A percentile compares a stretch with the other conserved stretches of the same genome.
Conservation (phyloP, 2,888 invertebrate genomes). For the Antheraea assamensis region DNA sequence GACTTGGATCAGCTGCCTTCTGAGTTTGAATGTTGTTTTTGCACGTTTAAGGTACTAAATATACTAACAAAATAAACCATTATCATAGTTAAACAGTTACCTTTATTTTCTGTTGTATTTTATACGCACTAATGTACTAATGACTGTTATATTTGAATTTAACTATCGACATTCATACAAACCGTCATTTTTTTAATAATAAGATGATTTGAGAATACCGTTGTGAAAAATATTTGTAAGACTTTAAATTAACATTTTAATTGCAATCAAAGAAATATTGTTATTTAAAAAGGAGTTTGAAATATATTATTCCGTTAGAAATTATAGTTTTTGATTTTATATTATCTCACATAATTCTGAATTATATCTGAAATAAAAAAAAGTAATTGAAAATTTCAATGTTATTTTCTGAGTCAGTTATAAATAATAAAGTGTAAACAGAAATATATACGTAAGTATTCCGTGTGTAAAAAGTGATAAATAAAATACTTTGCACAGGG, state of each 20-base stretch:
- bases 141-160: background rate
- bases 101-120: background rate
- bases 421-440: background rate
- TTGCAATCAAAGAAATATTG: no score
- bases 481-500: slow-evolving; percentile 79
- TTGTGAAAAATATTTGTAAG: no score
- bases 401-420: background rate
- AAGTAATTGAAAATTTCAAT: background rate
- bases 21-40: slow-evolving; percentile 98
- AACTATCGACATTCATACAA: no score
- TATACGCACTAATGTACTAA: background rate
- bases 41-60: slow-evolving; percentile 94
- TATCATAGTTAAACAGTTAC: background rate
- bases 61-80: slow-evolving; percentile 51
- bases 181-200: no score
- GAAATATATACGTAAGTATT: background rate
- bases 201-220: no score
- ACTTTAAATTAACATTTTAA: no score
- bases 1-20: slow-evolving; percentile 95
- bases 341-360: background rate
- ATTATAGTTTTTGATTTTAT: background rate
- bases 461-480: background rate
- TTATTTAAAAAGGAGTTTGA: no score
- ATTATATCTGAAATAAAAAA: background rate
- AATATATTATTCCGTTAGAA: no score